Evolutionary conservation across 1,140 invertebrate genomes (phyloP).

Genomic region (Panagrolaimus sp.): DNA sequence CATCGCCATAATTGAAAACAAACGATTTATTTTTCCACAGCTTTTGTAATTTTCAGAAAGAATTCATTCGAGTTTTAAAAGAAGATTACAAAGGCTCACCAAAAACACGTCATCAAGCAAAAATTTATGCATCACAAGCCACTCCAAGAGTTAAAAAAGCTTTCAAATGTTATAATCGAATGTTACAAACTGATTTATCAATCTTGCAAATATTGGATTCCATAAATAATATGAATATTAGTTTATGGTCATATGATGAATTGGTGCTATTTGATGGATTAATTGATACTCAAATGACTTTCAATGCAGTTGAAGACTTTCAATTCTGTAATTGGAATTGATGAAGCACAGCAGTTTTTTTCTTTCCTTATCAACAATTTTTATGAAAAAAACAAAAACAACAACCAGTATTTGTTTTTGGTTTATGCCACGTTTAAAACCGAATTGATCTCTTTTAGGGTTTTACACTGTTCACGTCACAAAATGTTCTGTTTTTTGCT

Average conservation of each 20-base stretch:
- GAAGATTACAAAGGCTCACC: conserved; percentile 13
- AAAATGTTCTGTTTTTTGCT: too few species aligned
- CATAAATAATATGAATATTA: not conserved
- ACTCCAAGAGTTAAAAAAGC: not conserved
- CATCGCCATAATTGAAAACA: not conserved
- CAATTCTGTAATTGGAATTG: too few species aligned
- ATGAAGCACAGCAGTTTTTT: too few species aligned
- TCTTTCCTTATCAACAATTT: too few species aligned
- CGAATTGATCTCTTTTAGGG: too few species aligned
- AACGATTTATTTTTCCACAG: not conserved
- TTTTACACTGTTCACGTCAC: too few species aligned
- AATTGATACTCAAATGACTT: conserved; percentile 1
- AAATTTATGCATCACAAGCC: not conserved
- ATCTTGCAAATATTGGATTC: not conserved
- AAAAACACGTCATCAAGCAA: not conserved
- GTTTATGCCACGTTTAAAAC: too few species aligned
- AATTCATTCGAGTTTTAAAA: not conserved
- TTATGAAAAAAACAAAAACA: too few species aligned
- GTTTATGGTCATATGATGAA: not conserved
- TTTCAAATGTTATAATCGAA: not conserved
- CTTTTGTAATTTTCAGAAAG: not conserved
- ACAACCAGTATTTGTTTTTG: too few species aligned
- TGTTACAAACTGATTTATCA: conserved; percentile 1
- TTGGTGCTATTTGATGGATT: not conserved
- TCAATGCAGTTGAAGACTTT: not conserved